Evolutionary conservation across 2,797 vertebrate genomes (phyloP).

Genomic region (Brotula barbata): DNA sequence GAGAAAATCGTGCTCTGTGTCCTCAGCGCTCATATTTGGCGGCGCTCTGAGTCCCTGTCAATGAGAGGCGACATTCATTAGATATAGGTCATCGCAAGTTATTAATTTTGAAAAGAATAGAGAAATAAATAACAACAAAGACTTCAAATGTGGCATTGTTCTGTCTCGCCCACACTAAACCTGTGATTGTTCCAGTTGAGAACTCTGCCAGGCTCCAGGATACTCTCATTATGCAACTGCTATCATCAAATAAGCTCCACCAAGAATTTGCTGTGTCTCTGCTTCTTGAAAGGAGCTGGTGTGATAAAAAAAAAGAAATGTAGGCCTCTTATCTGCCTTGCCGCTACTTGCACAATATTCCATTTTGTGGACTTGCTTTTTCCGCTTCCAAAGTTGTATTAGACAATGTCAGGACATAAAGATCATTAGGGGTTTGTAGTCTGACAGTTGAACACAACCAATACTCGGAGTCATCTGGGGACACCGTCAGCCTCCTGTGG

Average conservation of each 20-base stretch:
- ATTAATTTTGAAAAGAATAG: conserved; percentile 49
- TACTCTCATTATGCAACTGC: conserved; percentile 55
- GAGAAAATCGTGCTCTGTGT: not conserved
- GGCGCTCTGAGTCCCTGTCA: conserved; percentile 2
- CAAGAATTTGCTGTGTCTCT: conserved; percentile 57
- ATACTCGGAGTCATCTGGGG: conserved; percentile 45
- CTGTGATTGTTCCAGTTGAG: conserved; percentile 50
- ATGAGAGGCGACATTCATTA: conserved; percentile 41
- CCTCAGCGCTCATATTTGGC: conserved; percentile 2
- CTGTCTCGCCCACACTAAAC: conserved; percentile 51
- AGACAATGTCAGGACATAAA: conserved; percentile 56
- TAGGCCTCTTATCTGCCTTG: conserved; percentile 46
- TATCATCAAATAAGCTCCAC: conserved; percentile 55
- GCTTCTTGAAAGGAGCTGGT: conserved; percentile 50
- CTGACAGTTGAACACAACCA: conserved; percentile 62
- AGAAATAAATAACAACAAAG: conserved; percentile 38
- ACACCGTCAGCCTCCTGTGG: conserved; percentile 30
- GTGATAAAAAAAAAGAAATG: conserved; percentile 36
- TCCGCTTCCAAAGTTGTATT: conserved; percentile 40
- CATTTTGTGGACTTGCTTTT: conserved; percentile 23
- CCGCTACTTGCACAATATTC: conserved; percentile 21
- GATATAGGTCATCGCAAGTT: conserved; percentile 43
- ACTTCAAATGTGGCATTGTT: conserved; percentile 56
- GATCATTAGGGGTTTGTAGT: conserved; percentile 53
- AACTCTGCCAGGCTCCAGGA: conserved; percentile 49